Percentiles rank a stretch among this genome's conserved stretches.
Conservation (phyloP, 2,113 vertebrate genomes). For the Machaerirhynchus nigripectus region DNA sequence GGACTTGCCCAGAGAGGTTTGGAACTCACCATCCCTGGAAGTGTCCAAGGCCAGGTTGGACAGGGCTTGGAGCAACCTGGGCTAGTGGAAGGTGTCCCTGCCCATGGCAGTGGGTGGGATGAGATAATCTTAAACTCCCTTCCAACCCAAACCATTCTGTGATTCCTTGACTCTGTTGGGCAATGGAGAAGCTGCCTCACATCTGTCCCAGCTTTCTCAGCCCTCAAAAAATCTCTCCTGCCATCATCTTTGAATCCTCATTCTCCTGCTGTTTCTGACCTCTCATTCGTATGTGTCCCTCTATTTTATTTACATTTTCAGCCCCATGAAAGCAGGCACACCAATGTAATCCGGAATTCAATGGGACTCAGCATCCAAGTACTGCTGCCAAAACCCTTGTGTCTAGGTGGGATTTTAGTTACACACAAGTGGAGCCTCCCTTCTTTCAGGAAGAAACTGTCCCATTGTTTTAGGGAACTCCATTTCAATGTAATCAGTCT, state of each 20-base stretch:
- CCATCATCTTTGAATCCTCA: background rate
- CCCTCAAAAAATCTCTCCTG: background rate
- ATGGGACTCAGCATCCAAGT: rapidly evolving
- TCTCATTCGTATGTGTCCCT: background rate
- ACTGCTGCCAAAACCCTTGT: background rate
- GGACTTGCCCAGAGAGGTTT: background rate
- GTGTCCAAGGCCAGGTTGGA: background rate
- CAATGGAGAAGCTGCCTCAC: background rate
- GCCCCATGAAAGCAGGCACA: background rate
- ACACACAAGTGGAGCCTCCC: background rate
- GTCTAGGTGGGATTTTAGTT: background rate
- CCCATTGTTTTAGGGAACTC: background rate
- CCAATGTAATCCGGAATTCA: background rate
- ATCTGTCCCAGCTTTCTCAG: background rate
- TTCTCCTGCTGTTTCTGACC: background rate
- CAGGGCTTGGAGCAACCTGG: background rate
- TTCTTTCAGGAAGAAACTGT: background rate
- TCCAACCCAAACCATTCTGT: background rate
- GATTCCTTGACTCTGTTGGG: background rate
- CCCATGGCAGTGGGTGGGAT: background rate
- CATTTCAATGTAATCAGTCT: background rate
- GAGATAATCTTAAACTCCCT: background rate
- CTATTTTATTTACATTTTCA: background rate
- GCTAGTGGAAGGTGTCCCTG: too few relatives aligned
- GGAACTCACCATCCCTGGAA: background rate